These are phyloP conservation scores for Huso huso DNA, from an alignment of 2,797 vertebrate genomes.

Conservation along the genomic window DNA sequence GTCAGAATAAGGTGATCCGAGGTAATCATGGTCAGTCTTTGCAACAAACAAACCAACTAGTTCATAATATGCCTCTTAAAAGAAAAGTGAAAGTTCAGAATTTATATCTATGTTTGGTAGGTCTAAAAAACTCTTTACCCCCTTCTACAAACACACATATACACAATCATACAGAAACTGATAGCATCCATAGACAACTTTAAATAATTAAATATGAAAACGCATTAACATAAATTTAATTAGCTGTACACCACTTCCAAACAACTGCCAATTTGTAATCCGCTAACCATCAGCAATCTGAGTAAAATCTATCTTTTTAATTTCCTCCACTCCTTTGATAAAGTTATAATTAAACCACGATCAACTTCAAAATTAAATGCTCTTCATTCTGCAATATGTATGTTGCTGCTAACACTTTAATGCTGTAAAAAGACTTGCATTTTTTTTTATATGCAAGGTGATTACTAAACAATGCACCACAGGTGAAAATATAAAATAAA, in stretches of 20 bases:
- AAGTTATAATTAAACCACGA: background rate
- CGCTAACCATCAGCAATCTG: background rate
- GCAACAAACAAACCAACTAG: too few relatives aligned
- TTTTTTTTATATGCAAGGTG: too few relatives aligned
- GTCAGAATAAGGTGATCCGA: too few relatives aligned
- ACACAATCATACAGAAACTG: background rate
- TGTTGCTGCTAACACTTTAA: too few relatives aligned
- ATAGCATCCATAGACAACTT: background rate
- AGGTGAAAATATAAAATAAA: too few relatives aligned
- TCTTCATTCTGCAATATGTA: too few relatives aligned
- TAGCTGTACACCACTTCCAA: background rate
- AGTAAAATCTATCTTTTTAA: conserved; percentile 3
- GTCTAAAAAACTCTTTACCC: background rate
- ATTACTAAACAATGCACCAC: too few relatives aligned
- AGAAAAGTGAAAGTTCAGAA: too few relatives aligned
- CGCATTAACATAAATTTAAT: background rate
- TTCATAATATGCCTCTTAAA: too few relatives aligned
- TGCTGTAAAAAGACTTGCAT: too few relatives aligned
- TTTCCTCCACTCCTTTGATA: background rate
- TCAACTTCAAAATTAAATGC: background rate
- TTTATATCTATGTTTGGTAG: too few relatives aligned
- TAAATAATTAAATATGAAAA: background rate
- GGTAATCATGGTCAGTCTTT: too few relatives aligned
- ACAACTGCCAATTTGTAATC: background rate
- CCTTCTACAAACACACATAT: background rate